phyloP scores from a whole-genome alignment of 2,113 vertebrate species.

The Oncorhynchus nerka region DNA sequence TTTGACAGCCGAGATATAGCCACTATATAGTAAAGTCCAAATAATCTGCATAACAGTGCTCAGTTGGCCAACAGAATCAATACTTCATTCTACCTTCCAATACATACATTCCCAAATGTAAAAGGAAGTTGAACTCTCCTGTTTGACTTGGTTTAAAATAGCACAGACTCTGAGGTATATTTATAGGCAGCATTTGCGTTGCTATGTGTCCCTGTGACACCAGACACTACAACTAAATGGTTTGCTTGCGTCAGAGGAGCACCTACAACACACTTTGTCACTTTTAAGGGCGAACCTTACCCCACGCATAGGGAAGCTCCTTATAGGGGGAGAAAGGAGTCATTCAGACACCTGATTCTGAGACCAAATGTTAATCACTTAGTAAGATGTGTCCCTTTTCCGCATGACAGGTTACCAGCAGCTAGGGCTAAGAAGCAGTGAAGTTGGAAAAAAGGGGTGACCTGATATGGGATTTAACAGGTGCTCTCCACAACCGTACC shows the following conservation, averaged over 20 bases:
- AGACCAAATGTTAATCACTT: slow-evolving; percentile 82
- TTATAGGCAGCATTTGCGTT: slow-evolving; percentile 83
- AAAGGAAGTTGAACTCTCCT: slow-evolving; percentile 52
- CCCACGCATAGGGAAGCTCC: slow-evolving; percentile 75
- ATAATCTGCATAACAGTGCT: background rate
- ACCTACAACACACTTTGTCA: slow-evolving; percentile 85
- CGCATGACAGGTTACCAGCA: slow-evolving; percentile 68
- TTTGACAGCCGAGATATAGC: background rate
- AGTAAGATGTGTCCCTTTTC: slow-evolving; percentile 77
- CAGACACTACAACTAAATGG: slow-evolving; percentile 86
- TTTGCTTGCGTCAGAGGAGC: slow-evolving; percentile 90
- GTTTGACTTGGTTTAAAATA: slow-evolving; percentile 67
- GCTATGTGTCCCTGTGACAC: slow-evolving; percentile 81
- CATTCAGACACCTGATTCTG: slow-evolving; percentile 80
- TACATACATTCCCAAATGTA: slow-evolving; percentile 11
- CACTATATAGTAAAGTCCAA: background rate
- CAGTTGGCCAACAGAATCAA: background rate
- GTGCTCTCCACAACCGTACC: slow-evolving; percentile 67
- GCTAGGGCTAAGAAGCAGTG: slow-evolving; percentile 72
- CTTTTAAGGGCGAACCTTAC: slow-evolving; percentile 81
- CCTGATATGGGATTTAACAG: slow-evolving; percentile 83
- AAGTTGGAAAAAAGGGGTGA: slow-evolving; percentile 56
- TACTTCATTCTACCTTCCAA: background rate
- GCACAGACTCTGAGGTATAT: slow-evolving; percentile 69
- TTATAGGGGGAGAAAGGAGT: slow-evolving; percentile 77